Evolutionary conservation across 1,140 invertebrate genomes (phyloP).

Genomic region (Lanistes nyassanus): DNA sequence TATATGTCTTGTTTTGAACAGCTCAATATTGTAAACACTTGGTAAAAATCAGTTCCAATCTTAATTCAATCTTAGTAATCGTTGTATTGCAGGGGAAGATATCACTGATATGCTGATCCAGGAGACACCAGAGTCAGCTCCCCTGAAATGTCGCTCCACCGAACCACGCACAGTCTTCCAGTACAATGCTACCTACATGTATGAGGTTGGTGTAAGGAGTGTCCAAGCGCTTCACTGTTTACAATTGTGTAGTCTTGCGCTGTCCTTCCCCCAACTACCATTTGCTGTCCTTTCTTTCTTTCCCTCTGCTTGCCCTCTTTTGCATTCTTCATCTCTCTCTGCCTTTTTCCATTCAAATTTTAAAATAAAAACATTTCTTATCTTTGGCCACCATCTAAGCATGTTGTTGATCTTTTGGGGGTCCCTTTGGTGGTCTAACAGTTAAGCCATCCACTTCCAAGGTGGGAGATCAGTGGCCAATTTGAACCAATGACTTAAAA

Average conservation of each 20-base stretch:
- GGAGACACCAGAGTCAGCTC: conserved; percentile 20
- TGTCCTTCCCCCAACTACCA: neutral
- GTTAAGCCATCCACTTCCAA: too few relatives aligned
- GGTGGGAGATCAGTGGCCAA: too few relatives aligned
- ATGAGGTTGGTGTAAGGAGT: conserved; percentile 13
- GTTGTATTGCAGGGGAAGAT: conserved; percentile 34
- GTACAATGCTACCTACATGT: conserved; percentile 39
- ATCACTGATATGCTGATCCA: conserved; percentile 36
- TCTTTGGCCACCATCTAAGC: neutral
- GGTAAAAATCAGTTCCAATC: too few relatives aligned
- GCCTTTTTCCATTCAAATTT: neutral
- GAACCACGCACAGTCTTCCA: conserved; percentile 31
- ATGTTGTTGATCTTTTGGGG: too few relatives aligned
- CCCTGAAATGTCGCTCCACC: conserved; percentile 40
- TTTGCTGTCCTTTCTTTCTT: neutral
- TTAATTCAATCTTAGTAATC: too few relatives aligned
- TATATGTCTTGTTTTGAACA: too few relatives aligned
- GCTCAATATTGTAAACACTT: too few relatives aligned
- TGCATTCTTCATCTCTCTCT: neutral
- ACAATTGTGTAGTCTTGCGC: neutral
- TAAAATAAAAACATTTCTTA: neutral
- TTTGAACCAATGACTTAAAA: too few relatives aligned
- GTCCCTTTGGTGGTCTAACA: too few relatives aligned
- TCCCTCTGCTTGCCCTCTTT: neutral
- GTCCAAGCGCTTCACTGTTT: neutral